Evolutionary conservation across 2,888 invertebrate species (phyloP).

Genomic region (Aporophyla lueneburgensis): DNA sequence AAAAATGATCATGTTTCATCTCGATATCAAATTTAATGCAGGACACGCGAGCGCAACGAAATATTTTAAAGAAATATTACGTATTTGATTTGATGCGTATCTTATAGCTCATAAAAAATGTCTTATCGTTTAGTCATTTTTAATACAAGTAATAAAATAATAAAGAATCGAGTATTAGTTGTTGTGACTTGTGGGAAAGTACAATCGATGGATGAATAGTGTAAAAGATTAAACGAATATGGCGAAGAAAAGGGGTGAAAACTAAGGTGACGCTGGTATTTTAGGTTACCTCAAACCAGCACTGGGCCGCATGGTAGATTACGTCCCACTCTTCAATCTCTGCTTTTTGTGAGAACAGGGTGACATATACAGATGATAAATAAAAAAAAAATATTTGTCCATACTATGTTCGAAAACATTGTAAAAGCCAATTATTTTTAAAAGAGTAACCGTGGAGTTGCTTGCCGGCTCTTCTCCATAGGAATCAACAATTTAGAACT

Average conservation of each 20-base stretch:
- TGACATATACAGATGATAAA: too few species aligned
- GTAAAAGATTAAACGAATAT: background rate
- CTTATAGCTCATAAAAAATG: background rate
- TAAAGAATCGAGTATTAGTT: background rate
- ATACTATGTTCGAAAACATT: too few species aligned
- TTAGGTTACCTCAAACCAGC: too few species aligned
- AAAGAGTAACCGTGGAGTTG: too few species aligned
- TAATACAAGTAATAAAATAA: background rate
- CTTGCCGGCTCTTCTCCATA: too few species aligned
- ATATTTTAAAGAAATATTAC: background rate
- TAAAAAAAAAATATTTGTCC: too few species aligned
- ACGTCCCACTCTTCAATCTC: too few species aligned
- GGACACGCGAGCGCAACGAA: background rate
- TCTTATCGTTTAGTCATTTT: background rate
- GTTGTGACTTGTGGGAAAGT: background rate
- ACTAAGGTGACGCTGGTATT: background rate
- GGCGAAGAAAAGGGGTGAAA: too few species aligned
- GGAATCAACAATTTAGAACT: too few species aligned
- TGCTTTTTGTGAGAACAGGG: too few species aligned
- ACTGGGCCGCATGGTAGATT: too few species aligned
- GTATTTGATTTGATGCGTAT: background rate
- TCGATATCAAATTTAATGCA: slow-evolving; percentile 3
- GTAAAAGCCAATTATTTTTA: too few species aligned
- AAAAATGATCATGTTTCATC: slow-evolving; percentile 5
- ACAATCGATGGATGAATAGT: background rate